phyloP scores from a whole-genome alignment of 2,888 invertebrate species.

The Pemphredon lugubris region DNA sequence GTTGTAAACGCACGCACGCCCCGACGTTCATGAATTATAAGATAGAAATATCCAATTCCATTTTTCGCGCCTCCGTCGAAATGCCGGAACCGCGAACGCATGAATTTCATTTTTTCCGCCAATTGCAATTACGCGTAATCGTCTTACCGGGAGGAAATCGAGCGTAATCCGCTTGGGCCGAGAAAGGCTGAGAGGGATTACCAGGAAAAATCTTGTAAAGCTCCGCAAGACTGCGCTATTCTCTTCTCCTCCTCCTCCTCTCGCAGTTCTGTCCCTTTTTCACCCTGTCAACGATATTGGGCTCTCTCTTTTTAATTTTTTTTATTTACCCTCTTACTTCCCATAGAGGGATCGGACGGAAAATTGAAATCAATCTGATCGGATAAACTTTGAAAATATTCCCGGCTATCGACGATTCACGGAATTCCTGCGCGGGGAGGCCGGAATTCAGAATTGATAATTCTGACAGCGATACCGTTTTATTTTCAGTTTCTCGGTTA shows the following conservation, averaged over 20 bases:
- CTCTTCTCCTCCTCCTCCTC: neutral
- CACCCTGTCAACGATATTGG: neutral
- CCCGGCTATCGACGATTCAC: too few species aligned
- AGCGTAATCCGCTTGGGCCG: conserved; percentile 68
- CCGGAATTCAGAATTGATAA: too few species aligned
- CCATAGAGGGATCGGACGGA: neutral
- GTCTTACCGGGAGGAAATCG: conserved; percentile 64
- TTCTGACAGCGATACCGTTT: too few species aligned
- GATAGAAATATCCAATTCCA: neutral
- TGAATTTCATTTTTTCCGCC: conserved; percentile 38
- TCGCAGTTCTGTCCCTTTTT: too few species aligned
- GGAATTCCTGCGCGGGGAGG: too few species aligned
- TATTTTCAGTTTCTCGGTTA: too few species aligned
- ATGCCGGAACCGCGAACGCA: neutral
- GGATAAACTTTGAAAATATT: too few species aligned
- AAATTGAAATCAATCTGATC: too few species aligned
- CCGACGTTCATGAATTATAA: neutral
- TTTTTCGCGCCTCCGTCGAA: neutral
- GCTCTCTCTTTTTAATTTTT: neutral
- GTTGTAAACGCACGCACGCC: too few species aligned
- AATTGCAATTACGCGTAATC: conserved; percentile 70
- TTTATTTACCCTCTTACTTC: neutral
- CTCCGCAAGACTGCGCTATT: conserved; percentile 18
- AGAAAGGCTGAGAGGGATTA: conserved; percentile 42
- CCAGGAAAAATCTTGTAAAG: conserved; percentile 55